Percentiles rank a stretch among this genome's conserved stretches.
Evolutionary conservation across 1,140 invertebrate species (phyloP).

Genomic region (Pissodes strobi): DNA sequence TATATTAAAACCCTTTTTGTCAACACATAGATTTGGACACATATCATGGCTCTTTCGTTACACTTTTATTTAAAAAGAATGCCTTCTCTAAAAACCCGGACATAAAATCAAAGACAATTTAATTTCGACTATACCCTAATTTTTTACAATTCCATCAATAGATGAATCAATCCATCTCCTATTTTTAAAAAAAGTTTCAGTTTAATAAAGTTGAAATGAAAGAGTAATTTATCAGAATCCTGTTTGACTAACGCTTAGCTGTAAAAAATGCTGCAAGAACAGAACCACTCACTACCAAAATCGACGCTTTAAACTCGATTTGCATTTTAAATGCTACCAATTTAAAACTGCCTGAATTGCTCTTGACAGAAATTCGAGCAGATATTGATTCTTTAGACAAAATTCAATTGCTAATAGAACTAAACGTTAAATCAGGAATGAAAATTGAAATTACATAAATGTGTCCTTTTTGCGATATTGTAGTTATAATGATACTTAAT

Average conservation of each 20-base stretch:
- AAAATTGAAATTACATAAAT: too few relatives aligned
- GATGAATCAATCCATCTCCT: too few relatives aligned
- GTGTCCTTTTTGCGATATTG: too few relatives aligned
- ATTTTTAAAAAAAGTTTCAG: too few relatives aligned
- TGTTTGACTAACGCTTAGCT: not conserved
- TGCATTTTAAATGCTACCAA: slow-evolving; percentile 21
- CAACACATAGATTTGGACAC: too few relatives aligned
- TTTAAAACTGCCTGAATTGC: slow-evolving; percentile 12
- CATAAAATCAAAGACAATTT: not conserved
- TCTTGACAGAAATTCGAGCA: slow-evolving; percentile 16
- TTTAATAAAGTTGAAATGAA: not conserved
- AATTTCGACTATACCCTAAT: not conserved
- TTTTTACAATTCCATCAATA: too few relatives aligned
- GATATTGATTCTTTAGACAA: slow-evolving; percentile 10
- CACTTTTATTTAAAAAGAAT: not conserved
- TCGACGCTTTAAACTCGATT: slow-evolving; percentile 22
- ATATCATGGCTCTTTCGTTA: not conserved
- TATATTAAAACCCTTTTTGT: too few relatives aligned
- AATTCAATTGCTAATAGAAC: slow-evolving; percentile 13
- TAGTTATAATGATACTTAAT: too few relatives aligned
- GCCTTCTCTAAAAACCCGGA: not conserved
- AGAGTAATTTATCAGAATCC: not conserved
- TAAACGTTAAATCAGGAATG: not conserved
- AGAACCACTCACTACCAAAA: slow-evolving; percentile 17
- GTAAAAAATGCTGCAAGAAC: slow-evolving; percentile 14